Base-by-base conservation (phyloP, 2,888 invertebrate species). In the Helicoverpa assulta region DNA sequence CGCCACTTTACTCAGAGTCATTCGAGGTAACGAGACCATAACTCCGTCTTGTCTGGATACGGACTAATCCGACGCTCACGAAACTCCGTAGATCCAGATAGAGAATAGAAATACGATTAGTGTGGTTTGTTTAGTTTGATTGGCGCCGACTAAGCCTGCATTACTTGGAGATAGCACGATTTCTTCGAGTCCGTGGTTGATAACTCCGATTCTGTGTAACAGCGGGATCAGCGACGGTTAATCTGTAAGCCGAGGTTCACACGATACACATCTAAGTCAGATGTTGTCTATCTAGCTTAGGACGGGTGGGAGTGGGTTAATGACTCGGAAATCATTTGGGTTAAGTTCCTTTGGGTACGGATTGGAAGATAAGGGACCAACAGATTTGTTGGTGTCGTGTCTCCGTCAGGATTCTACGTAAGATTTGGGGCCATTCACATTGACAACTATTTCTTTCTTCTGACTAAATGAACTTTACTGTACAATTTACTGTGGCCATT, bases 261-360 rank as follows among this genome's bases (percentile, higher is more conserved):
- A 90, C 91, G 95, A 95, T 94, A 94, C 91, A 91, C 92, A 94
- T 95, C 94, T 91, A 90, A 94, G 93, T 94, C 92, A 91, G 93
- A 93, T 94, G 95, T 94, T 95, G 95, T 95, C 94, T 95, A 92
- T 95, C 95, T 95, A 93, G 93, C 95, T 95, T 95, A 95, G 93
- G 90, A 89, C 89, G 91, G 90, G 88, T 87, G 88, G 91, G 92
- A 93, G 92, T 90, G 89, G 91, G 93, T 95, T 95, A 95, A 95
- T 95, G 95, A 94, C 93, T 93, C 90, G 95, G 95, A 95, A 95
- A 94, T 95, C 93, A 95, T 95, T 95, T 90, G 95, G 95, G 93
- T 93, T 94, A 93, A 93, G 91, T 93, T 92, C 89, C 91, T 88
- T 88, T 87, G 90, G 90, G 90, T 90, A 88, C 89, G 94, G 94